These are phyloP conservation scores for Drosophila jambulina DNA, from an alignment of 1,140 invertebrate genomes.

Conservation along the genomic window DNA sequence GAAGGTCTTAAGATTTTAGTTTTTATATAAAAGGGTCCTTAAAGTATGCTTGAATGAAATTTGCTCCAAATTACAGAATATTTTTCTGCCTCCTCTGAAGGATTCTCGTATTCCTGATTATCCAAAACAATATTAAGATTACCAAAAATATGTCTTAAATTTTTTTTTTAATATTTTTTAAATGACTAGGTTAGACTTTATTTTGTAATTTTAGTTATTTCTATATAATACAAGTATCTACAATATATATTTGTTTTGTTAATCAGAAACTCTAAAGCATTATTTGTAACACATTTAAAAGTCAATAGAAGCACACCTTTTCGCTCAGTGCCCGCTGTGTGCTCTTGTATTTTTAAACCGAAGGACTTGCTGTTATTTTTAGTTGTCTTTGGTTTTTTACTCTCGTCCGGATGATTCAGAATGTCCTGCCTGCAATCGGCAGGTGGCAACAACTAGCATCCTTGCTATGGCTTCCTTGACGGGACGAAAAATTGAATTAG, in stretches of 20 bases:
- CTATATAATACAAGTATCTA: too few species aligned
- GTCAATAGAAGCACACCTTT: background rate
- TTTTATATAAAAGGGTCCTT: background rate
- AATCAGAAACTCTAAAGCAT: too few species aligned
- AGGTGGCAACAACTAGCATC: slow-evolving; percentile 21
- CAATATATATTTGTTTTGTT: too few species aligned
- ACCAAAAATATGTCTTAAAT: too few species aligned
- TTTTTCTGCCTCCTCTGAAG: too few species aligned
- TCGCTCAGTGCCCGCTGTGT: background rate
- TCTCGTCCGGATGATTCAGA: slow-evolving; percentile 31
- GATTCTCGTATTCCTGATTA: too few species aligned
- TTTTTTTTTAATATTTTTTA: too few species aligned
- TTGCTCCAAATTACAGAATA: too few species aligned
- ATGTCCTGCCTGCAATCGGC: slow-evolving; percentile 7
- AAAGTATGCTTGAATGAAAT: background rate
- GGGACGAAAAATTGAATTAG: slow-evolving; percentile 68
- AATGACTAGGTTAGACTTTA: too few species aligned
- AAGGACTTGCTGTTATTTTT: slow-evolving; percentile 56
- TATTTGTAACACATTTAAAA: too few species aligned
- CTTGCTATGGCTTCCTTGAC: slow-evolving; percentile 60
- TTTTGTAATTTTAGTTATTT: too few species aligned
- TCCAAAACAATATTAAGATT: too few species aligned
- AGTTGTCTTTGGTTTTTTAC: slow-evolving; percentile 38
- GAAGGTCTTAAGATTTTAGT: background rate
- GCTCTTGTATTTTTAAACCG: slow-evolving; percentile 58